Evolutionary conservation across 2,113 vertebrate genomes (phyloP).

Genomic region (Sclerurus mexicanus): DNA sequence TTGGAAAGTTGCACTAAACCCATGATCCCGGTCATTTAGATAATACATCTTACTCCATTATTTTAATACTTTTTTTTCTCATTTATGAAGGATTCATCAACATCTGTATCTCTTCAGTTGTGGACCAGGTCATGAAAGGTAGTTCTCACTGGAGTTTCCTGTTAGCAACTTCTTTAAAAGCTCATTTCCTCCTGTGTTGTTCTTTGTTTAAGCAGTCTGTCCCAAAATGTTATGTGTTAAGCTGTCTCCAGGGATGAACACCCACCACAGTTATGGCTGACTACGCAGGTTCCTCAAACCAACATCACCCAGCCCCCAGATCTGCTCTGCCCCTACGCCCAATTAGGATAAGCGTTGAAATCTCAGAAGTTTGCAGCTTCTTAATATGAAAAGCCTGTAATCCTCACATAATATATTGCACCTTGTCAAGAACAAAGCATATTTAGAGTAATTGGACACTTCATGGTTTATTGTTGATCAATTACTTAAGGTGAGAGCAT

Average conservation of each 20-base stretch:
- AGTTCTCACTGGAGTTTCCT: background rate
- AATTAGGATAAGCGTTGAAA: background rate
- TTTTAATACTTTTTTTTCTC: background rate
- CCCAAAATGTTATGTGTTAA: background rate
- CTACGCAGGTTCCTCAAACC: background rate
- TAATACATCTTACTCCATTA: background rate
- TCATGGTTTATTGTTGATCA: background rate
- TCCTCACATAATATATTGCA: background rate
- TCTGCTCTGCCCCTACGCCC: fast-evolving
- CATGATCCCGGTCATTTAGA: background rate
- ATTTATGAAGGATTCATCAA: background rate
- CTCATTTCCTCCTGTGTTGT: background rate
- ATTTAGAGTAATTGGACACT: background rate
- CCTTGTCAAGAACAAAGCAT: background rate
- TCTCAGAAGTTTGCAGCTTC: background rate
- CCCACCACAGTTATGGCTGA: background rate
- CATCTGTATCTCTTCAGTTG: background rate
- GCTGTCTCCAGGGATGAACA: background rate
- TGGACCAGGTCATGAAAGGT: background rate
- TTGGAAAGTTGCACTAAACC: background rate
- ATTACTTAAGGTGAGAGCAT: background rate
- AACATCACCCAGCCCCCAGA: background rate
- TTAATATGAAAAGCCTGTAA: background rate
- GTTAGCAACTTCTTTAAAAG: background rate
- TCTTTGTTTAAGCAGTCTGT: background rate